These are phyloP conservation scores for Drosophila ezoana DNA, from an alignment of 2,888 invertebrate genomes.

Conservation along the genomic window DNA sequence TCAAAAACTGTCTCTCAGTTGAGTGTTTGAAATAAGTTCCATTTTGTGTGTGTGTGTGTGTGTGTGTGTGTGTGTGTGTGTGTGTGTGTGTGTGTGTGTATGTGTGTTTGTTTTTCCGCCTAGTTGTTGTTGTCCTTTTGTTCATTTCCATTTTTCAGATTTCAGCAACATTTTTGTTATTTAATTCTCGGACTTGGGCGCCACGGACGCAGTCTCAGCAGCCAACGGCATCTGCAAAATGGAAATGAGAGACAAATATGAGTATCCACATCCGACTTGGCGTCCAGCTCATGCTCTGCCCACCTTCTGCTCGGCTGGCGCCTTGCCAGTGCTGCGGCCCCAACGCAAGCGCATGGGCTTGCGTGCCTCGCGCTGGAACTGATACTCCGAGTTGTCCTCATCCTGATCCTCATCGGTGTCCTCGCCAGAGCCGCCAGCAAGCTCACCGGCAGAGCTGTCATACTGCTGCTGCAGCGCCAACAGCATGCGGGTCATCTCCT, in stretches of 20 bases:
- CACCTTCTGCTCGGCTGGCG: constrained; percentile 64
- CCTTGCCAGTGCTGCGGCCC: constrained; percentile 83
- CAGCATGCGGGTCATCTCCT: constrained; percentile 74
- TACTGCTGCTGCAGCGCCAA: constrained; percentile 70
- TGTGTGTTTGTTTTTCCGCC: too few species aligned
- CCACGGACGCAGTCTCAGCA: constrained; percentile 42
- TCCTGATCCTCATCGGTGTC: constrained; percentile 37
- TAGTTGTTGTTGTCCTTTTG: constrained; percentile 22
- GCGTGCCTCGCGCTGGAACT: constrained; percentile 81
- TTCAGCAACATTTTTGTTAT: constrained; percentile 2
- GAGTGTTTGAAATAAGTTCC: constrained; percentile 26
- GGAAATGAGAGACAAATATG: background rate
- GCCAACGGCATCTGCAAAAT: constrained; percentile 17
- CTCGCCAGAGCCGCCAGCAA: constrained; percentile 26
- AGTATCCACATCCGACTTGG: background rate
- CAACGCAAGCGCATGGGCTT: constrained; percentile 84
- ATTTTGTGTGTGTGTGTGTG: constrained; percentile 26
- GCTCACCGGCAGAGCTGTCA: constrained; percentile 44
- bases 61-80: constrained; percentile 30
- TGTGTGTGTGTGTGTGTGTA: constrained; percentile 30
- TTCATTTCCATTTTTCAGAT: constrained; percentile 28
- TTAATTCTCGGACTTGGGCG: constrained; percentile 62
- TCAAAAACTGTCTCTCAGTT: constrained; percentile 49
- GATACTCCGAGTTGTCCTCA: constrained; percentile 56
- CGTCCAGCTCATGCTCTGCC: background rate